phyloP scores from a whole-genome alignment of 2,113 vertebrate species.

The Microcebus griseorufus region DNA sequence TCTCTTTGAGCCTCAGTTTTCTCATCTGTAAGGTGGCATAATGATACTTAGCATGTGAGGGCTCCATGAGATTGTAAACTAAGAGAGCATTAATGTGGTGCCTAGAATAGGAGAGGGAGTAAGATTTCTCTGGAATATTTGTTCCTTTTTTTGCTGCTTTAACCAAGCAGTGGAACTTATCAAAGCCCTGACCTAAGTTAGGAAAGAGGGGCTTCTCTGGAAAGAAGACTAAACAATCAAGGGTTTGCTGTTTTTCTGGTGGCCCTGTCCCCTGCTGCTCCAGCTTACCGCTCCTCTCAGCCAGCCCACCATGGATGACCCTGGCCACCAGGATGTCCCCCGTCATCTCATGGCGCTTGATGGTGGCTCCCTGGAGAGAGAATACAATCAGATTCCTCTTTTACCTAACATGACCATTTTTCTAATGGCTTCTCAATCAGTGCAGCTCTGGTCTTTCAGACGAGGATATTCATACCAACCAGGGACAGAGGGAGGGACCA shows the following conservation, averaged over 20 bases:
- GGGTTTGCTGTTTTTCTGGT: neutral
- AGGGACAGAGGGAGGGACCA: too few relatives aligned
- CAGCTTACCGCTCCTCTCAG: slow-evolving; percentile 93
- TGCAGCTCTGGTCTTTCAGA: neutral
- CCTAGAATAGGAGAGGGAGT: neutral
- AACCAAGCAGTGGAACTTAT: neutral
- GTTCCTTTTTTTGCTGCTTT: neutral
- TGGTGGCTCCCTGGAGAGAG: slow-evolving; percentile 94
- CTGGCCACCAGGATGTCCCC: slow-evolving; percentile 96
- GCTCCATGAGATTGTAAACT: neutral
- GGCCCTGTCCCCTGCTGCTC: accelerated
- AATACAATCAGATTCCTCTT: neutral
- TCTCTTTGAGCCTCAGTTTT: neutral
- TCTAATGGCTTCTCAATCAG: neutral
- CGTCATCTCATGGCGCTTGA: slow-evolving; percentile 94
- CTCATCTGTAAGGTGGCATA: neutral
- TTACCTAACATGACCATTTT: neutral
- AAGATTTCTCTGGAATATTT: neutral
- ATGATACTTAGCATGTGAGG: neutral
- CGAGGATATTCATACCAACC: neutral
- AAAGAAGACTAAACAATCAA: neutral
- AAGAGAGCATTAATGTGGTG: neutral
- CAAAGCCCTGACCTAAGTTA: slow-evolving; percentile 79
- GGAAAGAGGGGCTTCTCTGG: neutral
- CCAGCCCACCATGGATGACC: slow-evolving; percentile 95